These are phyloP conservation scores for Sebastes kiyomatsui DNA, from an alignment of 2,797 vertebrate genomes.

Conservation along the genomic window DNA sequence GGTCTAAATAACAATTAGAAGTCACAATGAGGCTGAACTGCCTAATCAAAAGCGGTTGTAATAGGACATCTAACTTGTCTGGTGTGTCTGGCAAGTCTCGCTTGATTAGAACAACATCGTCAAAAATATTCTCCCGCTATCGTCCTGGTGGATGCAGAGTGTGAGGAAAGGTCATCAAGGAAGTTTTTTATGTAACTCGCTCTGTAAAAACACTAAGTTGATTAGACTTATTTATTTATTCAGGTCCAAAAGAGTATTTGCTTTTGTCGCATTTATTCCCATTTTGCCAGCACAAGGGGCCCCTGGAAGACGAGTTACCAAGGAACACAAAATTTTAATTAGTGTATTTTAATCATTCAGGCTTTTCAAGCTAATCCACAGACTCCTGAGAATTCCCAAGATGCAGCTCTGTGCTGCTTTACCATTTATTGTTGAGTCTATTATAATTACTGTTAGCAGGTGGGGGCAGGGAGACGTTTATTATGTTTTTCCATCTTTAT, in stretches of 20 bases:
- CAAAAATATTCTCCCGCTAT: slow-evolving; percentile 45
- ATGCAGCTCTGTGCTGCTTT: slow-evolving; percentile 99
- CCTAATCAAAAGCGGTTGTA: slow-evolving; percentile 45
- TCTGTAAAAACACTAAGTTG: slow-evolving; percentile 80
- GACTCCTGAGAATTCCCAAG: slow-evolving; percentile 99
- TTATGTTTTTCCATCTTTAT: slow-evolving; percentile 99
- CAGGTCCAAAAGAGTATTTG: slow-evolving; percentile 99
- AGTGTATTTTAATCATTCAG: slow-evolving; percentile 99
- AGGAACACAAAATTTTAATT: slow-evolving; percentile 99
- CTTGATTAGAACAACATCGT: slow-evolving; percentile 54
- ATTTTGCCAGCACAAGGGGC: slow-evolving; percentile 99
- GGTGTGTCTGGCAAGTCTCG: slow-evolving; percentile 37
- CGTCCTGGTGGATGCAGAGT: slow-evolving; percentile 53
- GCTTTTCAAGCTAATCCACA: slow-evolving; percentile 99
- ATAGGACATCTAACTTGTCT: slow-evolving; percentile 58
- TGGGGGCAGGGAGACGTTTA: slow-evolving; percentile 99
- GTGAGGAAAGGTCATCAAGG: slow-evolving; percentile 71
- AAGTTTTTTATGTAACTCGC: slow-evolving; percentile 76
- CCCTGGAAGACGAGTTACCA: slow-evolving; percentile 99
- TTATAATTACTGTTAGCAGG: slow-evolving; percentile 99
- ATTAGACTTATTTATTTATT: slow-evolving; percentile 95
- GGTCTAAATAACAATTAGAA: slow-evolving; percentile 41
- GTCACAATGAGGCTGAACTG: slow-evolving; percentile 35
- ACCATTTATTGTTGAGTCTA: slow-evolving; percentile 99
- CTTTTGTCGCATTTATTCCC: slow-evolving; percentile 99